Evolutionary conservation across 2,888 invertebrate species (phyloP), one percentile per base, ranked within the genome.

Genomic region (Choristoneura rosaceana): DNA sequence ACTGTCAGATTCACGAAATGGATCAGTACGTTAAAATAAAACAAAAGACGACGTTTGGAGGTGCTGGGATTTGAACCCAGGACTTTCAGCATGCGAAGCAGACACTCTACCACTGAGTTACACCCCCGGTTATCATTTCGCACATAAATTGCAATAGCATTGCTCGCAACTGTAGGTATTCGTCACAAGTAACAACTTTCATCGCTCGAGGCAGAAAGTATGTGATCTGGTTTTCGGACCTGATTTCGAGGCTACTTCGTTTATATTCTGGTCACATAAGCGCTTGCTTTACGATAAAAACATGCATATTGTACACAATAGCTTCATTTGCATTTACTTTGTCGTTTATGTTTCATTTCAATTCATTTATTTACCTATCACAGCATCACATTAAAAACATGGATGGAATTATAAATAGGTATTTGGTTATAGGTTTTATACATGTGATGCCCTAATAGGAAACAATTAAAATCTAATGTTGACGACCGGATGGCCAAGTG

Each of bases 71-170:
- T 95, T 94, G 95, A 95, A 95, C 95, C 95, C 95, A 94, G 94
- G 95, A 95, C 95, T 95, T 95, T 95, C 95, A 95, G 95, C 95
- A 95, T 95, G 95, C 95, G 95, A 95, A 95, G 95, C 95, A 95
- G 95, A 95, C 95, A 95, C 95, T 95, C 93, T 93, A 92, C 92
- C 93, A 92, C 93, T 93, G 92, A 93, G 93, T 93, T 93, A 93
- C 92, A 93, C 87, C 92, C 93, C 93, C 92, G 80, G 47, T 3
- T 15, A 7, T 34, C 12, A 43, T 3, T 1, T 3, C 0, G 0
- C 0, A 43, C 66, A 43, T 15, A 71, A 67, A 41, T 25, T 17
- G 14, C 62, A 8, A 41, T 10, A 38, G 8, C 10, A 43, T 45
- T 68, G 52, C 43, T n/a, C n/a, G n/a, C 47, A n/a, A 50, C 43